Percentiles rank a stretch among this genome's conserved stretches.
phyloP scores from a whole-genome alignment of 2,113 vertebrate species.

The Amphiprion ocellaris region DNA sequence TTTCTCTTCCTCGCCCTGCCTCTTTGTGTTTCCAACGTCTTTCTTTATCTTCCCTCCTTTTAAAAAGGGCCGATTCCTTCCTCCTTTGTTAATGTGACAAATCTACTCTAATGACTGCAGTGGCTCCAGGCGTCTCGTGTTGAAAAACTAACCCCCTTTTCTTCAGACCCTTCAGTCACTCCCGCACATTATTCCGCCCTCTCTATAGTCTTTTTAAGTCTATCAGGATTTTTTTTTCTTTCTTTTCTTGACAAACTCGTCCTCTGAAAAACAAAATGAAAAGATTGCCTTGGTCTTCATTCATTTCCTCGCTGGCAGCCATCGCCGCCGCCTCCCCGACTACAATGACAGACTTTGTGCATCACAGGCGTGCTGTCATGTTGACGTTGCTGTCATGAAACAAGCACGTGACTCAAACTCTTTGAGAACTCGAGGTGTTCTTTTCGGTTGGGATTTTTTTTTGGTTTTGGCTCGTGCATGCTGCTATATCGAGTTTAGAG shows the following conservation, averaged over 20 bases:
- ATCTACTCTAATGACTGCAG: conserved; percentile 82
- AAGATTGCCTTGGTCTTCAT: conserved; percentile 53
- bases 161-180: conserved; percentile 72
- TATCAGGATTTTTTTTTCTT: conserved; percentile 20
- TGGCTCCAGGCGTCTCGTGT: conserved; percentile 65
- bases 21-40: conserved; percentile 66
- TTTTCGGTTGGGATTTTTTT: not conserved
- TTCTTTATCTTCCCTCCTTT: conserved; percentile 59
- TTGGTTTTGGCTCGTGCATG: not conserved
- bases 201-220: conserved; percentile 65
- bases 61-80: conserved; percentile 67
- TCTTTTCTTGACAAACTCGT: conserved; percentile 70
- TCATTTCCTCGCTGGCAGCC: conserved; percentile 37
- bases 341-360: conserved; percentile 74
- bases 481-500: conserved; percentile 28
- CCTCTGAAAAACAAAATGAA: conserved; percentile 67
- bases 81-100: conserved; percentile 86
- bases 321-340: conserved; percentile 14
- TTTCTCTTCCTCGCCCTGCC: conserved; percentile 13
- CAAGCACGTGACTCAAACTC: conserved; percentile 46
- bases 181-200: conserved; percentile 68
- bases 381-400: conserved; percentile 68
- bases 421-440: conserved; percentile 34
- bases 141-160: conserved; percentile 52
- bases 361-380: conserved; percentile 73